Conservation (phyloP, 1,140 invertebrate genomes). For the Drosophila obscura region DNA sequence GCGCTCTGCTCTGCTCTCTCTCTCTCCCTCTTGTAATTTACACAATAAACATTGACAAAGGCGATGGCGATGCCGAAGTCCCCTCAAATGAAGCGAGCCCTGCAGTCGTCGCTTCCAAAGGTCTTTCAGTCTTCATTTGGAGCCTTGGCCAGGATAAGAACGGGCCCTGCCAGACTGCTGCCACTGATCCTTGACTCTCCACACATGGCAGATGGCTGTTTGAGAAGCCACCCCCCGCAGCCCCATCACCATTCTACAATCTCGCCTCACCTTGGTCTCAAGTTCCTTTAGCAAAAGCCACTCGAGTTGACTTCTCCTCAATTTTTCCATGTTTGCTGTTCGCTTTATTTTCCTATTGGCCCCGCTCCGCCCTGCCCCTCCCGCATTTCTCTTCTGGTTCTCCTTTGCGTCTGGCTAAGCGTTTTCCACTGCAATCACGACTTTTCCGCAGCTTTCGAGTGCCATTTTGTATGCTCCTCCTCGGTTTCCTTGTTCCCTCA, state of each 20-base stretch:
- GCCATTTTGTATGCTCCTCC: slow-evolving; percentile 66
- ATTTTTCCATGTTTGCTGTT: slow-evolving; percentile 72
- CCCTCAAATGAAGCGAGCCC: slow-evolving; percentile 52
- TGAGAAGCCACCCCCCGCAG: background rate
- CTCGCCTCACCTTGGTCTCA: slow-evolving; percentile 42
- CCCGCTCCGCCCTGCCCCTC: slow-evolving; percentile 13
- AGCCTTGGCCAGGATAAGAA: slow-evolving; percentile 30
- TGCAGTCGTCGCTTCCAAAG: slow-evolving; percentile 2
- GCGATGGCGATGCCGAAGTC: slow-evolving; percentile 23
- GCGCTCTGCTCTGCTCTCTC: slow-evolving; percentile 29
- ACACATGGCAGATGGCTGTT: slow-evolving; percentile 12
- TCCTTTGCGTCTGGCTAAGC: slow-evolving; percentile 54
- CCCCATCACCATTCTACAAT: slow-evolving; percentile 16
- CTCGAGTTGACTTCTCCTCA: slow-evolving; percentile 68
- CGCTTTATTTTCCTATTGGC: slow-evolving; percentile 66
- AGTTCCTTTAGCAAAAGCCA: slow-evolving; percentile 40
- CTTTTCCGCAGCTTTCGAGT: slow-evolving; percentile 80
- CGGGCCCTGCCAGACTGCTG: background rate
- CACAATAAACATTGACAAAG: slow-evolving; percentile 80
- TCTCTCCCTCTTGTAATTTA: slow-evolving; percentile 66
- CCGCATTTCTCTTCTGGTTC: slow-evolving; percentile 20
- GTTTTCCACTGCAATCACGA: slow-evolving; percentile 80
- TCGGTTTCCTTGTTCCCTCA: slow-evolving; percentile 17
- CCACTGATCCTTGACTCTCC: slow-evolving; percentile 6
- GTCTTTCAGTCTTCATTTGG: slow-evolving; percentile 35